Evolutionary conservation across 2,797 vertebrate species (phyloP).

Genomic region (Mus caroli): DNA sequence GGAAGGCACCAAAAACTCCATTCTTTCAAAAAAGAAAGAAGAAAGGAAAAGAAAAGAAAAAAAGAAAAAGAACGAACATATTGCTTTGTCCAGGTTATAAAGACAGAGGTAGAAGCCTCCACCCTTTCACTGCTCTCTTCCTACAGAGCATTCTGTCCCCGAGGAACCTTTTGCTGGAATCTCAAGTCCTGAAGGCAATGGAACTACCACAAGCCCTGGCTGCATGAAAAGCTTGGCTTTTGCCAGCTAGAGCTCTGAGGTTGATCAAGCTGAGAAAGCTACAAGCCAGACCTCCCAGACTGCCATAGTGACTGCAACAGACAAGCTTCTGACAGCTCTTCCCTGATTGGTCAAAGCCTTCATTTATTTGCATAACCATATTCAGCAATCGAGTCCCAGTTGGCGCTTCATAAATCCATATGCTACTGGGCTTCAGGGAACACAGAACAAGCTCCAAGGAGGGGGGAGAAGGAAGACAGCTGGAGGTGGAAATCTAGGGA

Average conservation of each 20-base stretch:
- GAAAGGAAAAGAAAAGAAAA: background rate
- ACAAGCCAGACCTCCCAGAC: background rate
- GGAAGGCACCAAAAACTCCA: background rate
- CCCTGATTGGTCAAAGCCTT: background rate
- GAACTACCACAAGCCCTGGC: background rate
- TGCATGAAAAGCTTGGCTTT: background rate
- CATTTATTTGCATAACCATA: background rate
- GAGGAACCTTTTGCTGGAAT: background rate
- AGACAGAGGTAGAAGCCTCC: background rate
- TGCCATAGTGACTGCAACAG: too few species aligned
- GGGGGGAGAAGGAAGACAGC: background rate
- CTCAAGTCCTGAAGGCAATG: background rate
- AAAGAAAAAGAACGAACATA: background rate
- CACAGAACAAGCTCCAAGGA: background rate
- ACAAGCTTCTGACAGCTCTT: background rate
- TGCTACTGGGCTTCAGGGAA: background rate
- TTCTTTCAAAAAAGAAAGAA: constrained; percentile 7
- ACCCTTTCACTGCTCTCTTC: background rate
- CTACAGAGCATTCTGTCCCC: background rate
- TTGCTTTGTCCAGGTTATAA: constrained; percentile 5
- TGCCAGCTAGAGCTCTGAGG: background rate
- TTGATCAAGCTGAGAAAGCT: background rate
- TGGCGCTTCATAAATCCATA: background rate
- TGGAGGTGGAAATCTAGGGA: background rate
- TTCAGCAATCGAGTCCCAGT: background rate